Evolutionary conservation across 2,113 vertebrate species (phyloP), one percentile per base, ranked within the genome.

Genomic region (Bos indicus): DNA sequence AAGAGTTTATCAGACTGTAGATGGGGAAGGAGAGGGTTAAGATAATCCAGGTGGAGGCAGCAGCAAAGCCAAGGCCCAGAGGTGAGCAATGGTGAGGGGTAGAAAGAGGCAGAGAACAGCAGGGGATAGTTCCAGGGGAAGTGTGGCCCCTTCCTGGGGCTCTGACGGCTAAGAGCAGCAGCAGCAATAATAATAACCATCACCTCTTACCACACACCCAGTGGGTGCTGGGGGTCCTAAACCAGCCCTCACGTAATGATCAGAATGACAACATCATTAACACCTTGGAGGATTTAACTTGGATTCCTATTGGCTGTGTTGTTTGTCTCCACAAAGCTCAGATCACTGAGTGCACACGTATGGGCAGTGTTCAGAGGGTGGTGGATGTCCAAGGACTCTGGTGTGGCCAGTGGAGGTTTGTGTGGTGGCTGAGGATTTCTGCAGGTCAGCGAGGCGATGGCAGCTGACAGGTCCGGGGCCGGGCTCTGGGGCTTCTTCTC

Each of bases 241-340:
- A 16, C 71, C 33, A 51, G 54, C 48, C 26, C 54, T 40, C 25
- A 1, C 3, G 0, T 30, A n/a, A 21, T 1, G 33, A 43, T 23
- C 51, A 1, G 2, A 14, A 28, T 71, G 54, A 13, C 3, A 21
- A 11, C 2, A 30, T 62, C 84, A 7, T 95, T 14, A 7, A 46
- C 36, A 6, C 40, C n/a, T 84, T 25, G 5, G 4, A 33, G 71
- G 62, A 25, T 10, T 28, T 30, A 23, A 7, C 0, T 0, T 36
- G 6, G 25, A 11, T 81, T 46, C 59, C 89, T 30, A 30, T 8
- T 23, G 82, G 23, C 52, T 43, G 36, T 62, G 16, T 16, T 3
- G 11, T 81, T 83, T 19, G 60, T 77, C 57, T 43, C 85, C 43
- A 52, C 5, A 2, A 51, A 71, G n/a, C 67, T 71, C 51, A 9